A percentile compares a stretch with the other conserved stretches of the same genome.
Conservation (phyloP, 2,113 vertebrate species). For the Nymphicus hollandicus region DNA sequence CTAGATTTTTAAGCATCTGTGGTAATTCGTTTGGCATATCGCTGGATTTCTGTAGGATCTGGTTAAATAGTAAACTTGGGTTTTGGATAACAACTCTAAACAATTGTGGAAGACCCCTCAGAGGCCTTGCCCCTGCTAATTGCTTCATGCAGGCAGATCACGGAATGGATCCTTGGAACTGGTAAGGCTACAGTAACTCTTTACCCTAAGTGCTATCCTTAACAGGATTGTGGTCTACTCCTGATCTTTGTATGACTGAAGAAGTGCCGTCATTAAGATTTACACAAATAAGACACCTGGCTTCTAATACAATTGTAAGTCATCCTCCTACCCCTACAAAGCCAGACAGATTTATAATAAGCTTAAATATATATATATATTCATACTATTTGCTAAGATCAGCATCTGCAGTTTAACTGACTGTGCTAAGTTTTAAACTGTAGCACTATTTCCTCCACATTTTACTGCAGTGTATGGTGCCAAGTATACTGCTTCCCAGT, state of each 20-base stretch:
- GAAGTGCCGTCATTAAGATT: neutral
- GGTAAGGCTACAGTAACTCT: neutral
- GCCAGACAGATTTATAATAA: neutral
- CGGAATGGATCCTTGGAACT: neutral
- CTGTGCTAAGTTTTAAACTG: neutral
- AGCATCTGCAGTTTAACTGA: neutral
- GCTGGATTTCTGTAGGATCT: neutral
- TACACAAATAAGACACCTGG: neutral
- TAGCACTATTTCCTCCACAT: neutral
- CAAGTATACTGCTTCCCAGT: neutral
- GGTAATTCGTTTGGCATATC: neutral
- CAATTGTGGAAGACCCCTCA: neutral
- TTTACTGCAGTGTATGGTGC: rapidly evolving
- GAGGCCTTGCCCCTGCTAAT: neutral
- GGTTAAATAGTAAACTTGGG: neutral
- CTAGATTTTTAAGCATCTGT: neutral
- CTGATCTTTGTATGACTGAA: neutral
- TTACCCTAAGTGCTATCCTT: neutral
- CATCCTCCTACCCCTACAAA: neutral
- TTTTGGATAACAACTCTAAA: neutral
- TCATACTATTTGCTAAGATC: neutral
- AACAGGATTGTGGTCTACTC: neutral
- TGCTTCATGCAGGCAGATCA: neutral
- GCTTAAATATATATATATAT: neutral
- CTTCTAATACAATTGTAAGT: neutral